Evolutionary conservation across 2,113 vertebrate genomes (phyloP), one percentile per base, ranked within the genome.

Genomic region (Hystrix brachyura): DNA sequence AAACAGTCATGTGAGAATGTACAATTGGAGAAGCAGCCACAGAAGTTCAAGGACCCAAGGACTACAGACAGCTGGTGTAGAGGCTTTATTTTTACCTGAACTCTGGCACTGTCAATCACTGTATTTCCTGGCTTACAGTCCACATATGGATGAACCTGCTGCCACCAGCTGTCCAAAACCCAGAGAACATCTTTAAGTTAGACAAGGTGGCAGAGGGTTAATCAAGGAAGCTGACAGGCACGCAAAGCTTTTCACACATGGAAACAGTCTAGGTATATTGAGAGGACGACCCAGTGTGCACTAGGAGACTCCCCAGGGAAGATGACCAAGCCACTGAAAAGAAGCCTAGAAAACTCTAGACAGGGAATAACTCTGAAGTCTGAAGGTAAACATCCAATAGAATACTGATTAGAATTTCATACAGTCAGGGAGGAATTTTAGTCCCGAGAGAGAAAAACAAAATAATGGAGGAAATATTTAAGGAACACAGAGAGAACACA

Each of bases 401-500:
- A 97, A 94, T 69, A 84, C 74, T 78, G 18, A 67, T 94, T 78
- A 82, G 72, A 93, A 94, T 95, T 95, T 72, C 51, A 29, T 43
- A 55, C 0, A 90, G 90, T 62, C 89, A 94, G 19, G 43, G 92
- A 93, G 59, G n/a, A 96, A 91, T 85, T 46, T 88, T 71, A 95
- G 93, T 96, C 0, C 2, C 97, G 91, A 53, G 59, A 96, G 43
- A 88, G n/a, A 65, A 95, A 93, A 94, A 23, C 88, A 88, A 96
- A 94, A 95, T n/a, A 90, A 92, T 87, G 76, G 90, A 96, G 43
- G 59, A 76, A 69, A 97, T 97, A 76, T 51, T 19, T 91, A 97
- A 96, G 81, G 84, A 97, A 51, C 38, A 57, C 83, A 88, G 91
- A 94, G 72, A 84, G 51, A 95, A 96, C 17, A 91, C 96, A 98